Base-by-base conservation (phyloP, 2,888 invertebrate genomes). In the Sphaerophoria taeniata region DNA sequence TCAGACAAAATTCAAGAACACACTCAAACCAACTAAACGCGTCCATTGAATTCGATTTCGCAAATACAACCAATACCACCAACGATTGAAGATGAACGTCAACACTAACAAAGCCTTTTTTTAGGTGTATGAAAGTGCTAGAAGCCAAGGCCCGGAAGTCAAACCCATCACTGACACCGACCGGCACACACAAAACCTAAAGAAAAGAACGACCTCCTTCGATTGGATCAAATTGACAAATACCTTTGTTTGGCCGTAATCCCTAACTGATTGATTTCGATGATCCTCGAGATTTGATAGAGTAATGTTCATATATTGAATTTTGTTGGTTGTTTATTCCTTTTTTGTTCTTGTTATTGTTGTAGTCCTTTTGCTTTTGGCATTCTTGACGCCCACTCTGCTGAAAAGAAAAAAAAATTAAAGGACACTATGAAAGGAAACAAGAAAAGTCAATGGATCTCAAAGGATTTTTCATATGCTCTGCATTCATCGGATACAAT, bases 231-330 rank as follows among this genome's bases (percentile, higher is more conserved):
- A 77, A 78, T 73, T 82, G 82, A 82, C 82, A 82, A 82, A 82
- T 82, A 73, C 78, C 82, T 82, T 82, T 82, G 73, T 82, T 73
- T 51, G 69, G 78, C 63, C 69, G 55, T 82, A 82, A 82, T 78
- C 82, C 78, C 78, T 58, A 78, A 72, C 78, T 82, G 82, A 82
- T 82, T 82, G 82, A 82, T 82, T 82, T 82, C 78, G 78, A 82
- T 82, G 82, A 82, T 82, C 82, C 73, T 73, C 69, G 73, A 82
- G 82, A 78, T 82, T 82, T 77, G 56, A 61, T 72, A 77, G 82
- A 82, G 82, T 82, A 82, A 82, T 82, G 82, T 61, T 78, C 73
- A 69, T 24, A 24, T 24, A 71, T 69, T 81, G 71, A 71, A 76
- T 72, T 81, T 1, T 24, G 71, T 69, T 82, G 39, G 49, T 67